Conservation (phyloP, 2,888 invertebrate species). For the Scaptomyza flava region DNA sequence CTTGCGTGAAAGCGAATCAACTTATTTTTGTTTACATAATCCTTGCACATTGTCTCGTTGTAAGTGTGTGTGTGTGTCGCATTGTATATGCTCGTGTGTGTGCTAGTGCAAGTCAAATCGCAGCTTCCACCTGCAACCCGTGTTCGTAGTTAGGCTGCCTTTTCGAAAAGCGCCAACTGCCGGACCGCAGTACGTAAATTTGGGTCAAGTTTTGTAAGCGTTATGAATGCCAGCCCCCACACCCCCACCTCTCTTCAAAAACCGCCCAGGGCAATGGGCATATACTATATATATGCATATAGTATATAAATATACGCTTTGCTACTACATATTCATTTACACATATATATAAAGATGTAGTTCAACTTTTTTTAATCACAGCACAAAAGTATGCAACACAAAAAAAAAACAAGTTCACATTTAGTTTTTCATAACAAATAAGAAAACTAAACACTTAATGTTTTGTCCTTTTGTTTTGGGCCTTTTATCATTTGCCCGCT, state of each 20-base stretch:
- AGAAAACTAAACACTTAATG: constrained; percentile 60
- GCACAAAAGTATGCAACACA: constrained; percentile 66
- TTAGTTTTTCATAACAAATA: constrained; percentile 1
- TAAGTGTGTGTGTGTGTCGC: constrained; percentile 11
- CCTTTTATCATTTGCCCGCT: constrained; percentile 32
- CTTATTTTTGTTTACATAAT: constrained; percentile 78
- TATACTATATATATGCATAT: constrained; percentile 1
- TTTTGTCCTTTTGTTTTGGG: constrained; percentile 32
- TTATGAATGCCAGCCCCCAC: constrained; percentile 34
- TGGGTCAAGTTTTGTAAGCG: constrained; percentile 75
- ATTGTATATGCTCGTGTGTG: not conserved
- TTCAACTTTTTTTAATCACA: constrained; percentile 39
- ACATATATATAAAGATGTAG: constrained; percentile 13
- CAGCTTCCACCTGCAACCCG: constrained; percentile 58
- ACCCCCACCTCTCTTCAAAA: not conserved
- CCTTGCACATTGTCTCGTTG: constrained; percentile 71
- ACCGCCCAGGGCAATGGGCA: not conserved
- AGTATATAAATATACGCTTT: not conserved
- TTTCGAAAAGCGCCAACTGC: constrained; percentile 58
- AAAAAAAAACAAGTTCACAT: not conserved
- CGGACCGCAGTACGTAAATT: constrained; percentile 75
- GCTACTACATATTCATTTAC: constrained; percentile 3
- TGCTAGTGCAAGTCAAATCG: constrained; percentile 38
- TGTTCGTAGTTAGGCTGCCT: constrained; percentile 25
- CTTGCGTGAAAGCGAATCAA: constrained; percentile 55